These are phyloP conservation scores for Archips crataeganus DNA, from an alignment of 2,888 invertebrate species.

Conservation along the genomic window DNA sequence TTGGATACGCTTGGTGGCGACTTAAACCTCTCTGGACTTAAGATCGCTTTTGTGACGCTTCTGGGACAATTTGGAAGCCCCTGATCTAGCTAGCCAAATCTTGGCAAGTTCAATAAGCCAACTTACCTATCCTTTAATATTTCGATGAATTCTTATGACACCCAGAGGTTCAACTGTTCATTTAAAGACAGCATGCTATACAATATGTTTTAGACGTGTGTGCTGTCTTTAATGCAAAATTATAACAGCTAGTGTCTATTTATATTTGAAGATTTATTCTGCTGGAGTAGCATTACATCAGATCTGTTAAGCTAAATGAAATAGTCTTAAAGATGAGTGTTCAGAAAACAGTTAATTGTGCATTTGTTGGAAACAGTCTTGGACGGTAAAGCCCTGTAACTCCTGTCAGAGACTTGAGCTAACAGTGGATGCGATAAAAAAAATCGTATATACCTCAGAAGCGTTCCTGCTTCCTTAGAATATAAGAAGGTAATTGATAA, in stretches of 20 bases:
- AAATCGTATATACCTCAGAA: constrained; percentile 78
- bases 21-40: no score
- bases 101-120: no score
- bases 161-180: constrained; percentile 54
- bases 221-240: constrained; percentile 74
- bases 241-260: constrained; percentile 73
- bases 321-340: constrained; percentile 68
- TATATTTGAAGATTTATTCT: constrained; percentile 51
- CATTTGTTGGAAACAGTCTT: constrained; percentile 59
- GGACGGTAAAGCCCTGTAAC: constrained; percentile 56
- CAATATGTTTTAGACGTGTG: constrained; percentile 84
- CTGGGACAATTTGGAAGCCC: no score
- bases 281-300: constrained; percentile 74
- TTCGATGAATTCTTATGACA: not conserved
- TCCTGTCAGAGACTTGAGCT: constrained; percentile 54
- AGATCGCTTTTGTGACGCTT: no score
- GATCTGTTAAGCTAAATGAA: constrained; percentile 76
- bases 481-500: constrained; percentile 60
- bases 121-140: not conserved
- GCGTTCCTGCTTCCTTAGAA: constrained; percentile 74
- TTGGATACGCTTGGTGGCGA: no score
- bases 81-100: no score
- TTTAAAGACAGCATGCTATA: constrained; percentile 78
- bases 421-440: constrained; percentile 66
- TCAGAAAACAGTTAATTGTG: constrained; percentile 62